Base-by-base conservation (phyloP, 2,113 vertebrate genomes). In the Pygoscelis antarcticus region DNA sequence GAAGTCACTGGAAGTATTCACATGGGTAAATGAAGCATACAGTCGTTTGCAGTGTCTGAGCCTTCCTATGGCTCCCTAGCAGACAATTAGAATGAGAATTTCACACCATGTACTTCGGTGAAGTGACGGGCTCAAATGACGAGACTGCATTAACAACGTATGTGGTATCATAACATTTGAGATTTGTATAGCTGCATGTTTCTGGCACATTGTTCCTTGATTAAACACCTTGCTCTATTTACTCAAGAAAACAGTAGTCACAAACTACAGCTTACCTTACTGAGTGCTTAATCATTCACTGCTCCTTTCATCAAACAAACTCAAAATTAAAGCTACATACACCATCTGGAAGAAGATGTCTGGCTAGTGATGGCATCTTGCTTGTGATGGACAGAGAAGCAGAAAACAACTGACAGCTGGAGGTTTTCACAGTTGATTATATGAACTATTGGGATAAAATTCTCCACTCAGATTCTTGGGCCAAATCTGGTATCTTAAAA, bases 191-290 rank as follows among this genome's bases (percentile, higher is more conserved):
- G 84, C 62, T 92, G 25, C 89, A 27, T 96, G 91, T 87, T 97
- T 92, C 76, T 97, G 93, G 92, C 86, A 84, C 83, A 96, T 92
- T 34, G 13, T 40, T 92, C 29, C 95, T 97, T 95, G 80, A 57
- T 95, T 95, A 95, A 96, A 94, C 93, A 93, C 52, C 84, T 86
- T 89, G 93, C 79, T 93, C 89, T 91, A 29, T 93, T 93, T 96
- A 75, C 83, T 96, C 87, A 91, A 83, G 94, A 62, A 97, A 91
- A 93, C 36, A 86, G 68, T 69, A 89, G 54, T 62, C 57, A 93
- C 58, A 84, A 94, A 34, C 70, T 82, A 16, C 30, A 58, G 75
- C 58, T 84, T 92, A 69, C 82, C 83, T 96, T 79, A 40, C 27
- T 51, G 38, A 78, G 70, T 72, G 62, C 42, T 92, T 95, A 85